phyloP scores from a whole-genome alignment of 2,113 vertebrate species.

The Trachemys scripta region DNA sequence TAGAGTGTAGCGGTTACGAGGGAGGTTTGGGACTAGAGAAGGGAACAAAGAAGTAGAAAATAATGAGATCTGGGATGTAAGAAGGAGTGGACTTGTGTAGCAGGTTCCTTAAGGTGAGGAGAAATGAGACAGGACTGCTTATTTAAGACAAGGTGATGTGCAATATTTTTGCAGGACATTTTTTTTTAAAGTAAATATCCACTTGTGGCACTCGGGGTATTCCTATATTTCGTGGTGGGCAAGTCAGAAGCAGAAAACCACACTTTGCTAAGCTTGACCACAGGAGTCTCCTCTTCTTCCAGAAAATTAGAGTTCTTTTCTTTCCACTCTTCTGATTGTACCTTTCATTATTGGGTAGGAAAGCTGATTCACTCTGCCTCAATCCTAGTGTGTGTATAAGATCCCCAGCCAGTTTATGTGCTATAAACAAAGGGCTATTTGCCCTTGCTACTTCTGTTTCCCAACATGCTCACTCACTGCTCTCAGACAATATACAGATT shows the following conservation, averaged over 20 bases:
- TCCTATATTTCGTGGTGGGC: not conserved
- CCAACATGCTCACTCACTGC: not conserved
- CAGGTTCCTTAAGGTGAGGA: constrained; percentile 39
- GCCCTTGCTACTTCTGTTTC: not conserved
- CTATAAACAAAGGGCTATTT: not conserved
- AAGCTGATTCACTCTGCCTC: not conserved
- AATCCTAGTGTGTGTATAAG: not conserved
- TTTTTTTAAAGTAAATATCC: not conserved
- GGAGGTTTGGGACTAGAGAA: not conserved
- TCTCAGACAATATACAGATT: not conserved
- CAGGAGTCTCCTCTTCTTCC: not conserved
- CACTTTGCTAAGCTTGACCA: not conserved
- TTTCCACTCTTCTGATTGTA: not conserved
- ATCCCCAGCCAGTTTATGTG: not conserved
- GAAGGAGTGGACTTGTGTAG: constrained; percentile 23
- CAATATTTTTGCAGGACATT: constrained; percentile 9
- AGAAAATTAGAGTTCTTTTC: not conserved
- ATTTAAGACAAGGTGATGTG: constrained; percentile 36
- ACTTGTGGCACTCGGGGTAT: not conserved
- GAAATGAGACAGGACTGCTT: constrained; percentile 18
- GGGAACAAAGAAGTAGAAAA: not conserved
- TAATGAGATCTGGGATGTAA: constrained; percentile 17
- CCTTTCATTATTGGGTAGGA: not conserved
- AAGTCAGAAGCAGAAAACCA: not conserved
- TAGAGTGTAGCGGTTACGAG: not conserved